Conservation (phyloP, 35 echinoderm and acorn worm genomes). For the Amphiura filiformis region DNA sequence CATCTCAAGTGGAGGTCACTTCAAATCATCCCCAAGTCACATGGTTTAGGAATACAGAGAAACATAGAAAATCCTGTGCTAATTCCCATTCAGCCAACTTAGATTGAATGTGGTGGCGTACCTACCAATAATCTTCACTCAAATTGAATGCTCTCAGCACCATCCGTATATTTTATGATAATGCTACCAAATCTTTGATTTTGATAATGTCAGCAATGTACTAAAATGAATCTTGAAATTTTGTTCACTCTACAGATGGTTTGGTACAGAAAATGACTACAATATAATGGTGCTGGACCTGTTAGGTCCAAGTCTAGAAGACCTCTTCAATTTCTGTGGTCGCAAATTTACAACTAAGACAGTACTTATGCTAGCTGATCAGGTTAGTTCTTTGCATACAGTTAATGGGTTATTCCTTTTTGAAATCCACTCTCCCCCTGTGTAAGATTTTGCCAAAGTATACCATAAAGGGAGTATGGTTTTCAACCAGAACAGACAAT, state of each 20-base stretch:
- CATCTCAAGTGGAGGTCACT: too few relatives aligned
- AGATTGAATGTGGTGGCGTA: too few relatives aligned
- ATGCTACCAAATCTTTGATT: neutral
- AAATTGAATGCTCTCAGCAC: neutral
- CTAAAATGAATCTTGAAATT: too few relatives aligned
- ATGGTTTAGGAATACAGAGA: too few relatives aligned
- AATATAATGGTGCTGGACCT: slow-evolving; percentile 96
- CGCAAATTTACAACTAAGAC: slow-evolving; percentile 96
- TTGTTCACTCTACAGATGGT: slow-evolving; percentile 84
- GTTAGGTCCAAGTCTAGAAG: slow-evolving; percentile 91
- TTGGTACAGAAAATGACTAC: slow-evolving; percentile 85
- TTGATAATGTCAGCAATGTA: too few relatives aligned
- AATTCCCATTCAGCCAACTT: too few relatives aligned
- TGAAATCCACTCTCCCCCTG: neutral
- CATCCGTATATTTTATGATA: neutral
- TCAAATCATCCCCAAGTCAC: too few relatives aligned
- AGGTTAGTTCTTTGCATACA: too few relatives aligned
- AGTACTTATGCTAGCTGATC: slow-evolving; percentile 93
- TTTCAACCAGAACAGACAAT: neutral
- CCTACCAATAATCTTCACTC: neutral
- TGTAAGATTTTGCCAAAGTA: too few relatives aligned
- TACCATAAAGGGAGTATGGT: too few relatives aligned
- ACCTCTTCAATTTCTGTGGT: slow-evolving; percentile 92
- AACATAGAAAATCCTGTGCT: too few relatives aligned
- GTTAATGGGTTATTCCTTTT: neutral